Evolutionary conservation across 2,888 invertebrate species (phyloP).

Genomic region (Tholera decimalis): DNA sequence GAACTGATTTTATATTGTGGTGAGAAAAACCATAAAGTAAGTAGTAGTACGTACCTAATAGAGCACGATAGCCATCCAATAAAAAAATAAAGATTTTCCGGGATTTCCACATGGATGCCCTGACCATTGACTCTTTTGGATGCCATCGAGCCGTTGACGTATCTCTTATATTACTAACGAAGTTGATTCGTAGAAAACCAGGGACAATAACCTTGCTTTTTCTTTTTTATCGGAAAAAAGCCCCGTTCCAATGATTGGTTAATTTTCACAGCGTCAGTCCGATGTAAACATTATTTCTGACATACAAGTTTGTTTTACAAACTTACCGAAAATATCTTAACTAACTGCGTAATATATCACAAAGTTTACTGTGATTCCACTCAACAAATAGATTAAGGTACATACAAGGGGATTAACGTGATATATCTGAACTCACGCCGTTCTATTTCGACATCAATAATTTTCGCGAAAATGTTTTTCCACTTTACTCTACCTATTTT

Average conservation of each 20-base stretch:
- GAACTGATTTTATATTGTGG: neutral
- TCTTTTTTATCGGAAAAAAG: constrained; percentile 29
- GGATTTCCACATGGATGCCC: constrained; percentile 42
- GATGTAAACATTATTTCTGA: constrained; percentile 32
- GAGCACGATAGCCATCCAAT: constrained; percentile 4
- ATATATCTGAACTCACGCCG: constrained; percentile 73
- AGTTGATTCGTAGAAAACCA: constrained; percentile 35
- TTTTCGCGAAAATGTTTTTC: constrained; percentile 86
- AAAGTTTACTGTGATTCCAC: constrained; percentile 52
- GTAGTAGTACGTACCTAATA: constrained; percentile 4
- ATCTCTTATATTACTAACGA: constrained; percentile 41
- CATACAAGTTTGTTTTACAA: constrained; percentile 17
- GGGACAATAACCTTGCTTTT: constrained; percentile 14
- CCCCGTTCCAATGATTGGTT: constrained; percentile 26
- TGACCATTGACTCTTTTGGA: constrained; percentile 36
- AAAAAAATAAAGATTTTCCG: constrained; percentile 36
- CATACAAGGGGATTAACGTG: constrained; percentile 65
- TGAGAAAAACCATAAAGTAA: constrained; percentile 4
- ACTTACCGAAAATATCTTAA: constrained; percentile 30
- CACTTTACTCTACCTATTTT: constrained; percentile 86
- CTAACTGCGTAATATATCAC: constrained; percentile 42
- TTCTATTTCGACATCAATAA: constrained; percentile 79
- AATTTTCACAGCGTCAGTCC: constrained; percentile 15
- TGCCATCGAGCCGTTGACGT: constrained; percentile 31
- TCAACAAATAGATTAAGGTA: constrained; percentile 51